These are phyloP conservation scores for Rotaria socialis DNA, from an alignment of 2,888 invertebrate species.

Conservation along the genomic window DNA sequence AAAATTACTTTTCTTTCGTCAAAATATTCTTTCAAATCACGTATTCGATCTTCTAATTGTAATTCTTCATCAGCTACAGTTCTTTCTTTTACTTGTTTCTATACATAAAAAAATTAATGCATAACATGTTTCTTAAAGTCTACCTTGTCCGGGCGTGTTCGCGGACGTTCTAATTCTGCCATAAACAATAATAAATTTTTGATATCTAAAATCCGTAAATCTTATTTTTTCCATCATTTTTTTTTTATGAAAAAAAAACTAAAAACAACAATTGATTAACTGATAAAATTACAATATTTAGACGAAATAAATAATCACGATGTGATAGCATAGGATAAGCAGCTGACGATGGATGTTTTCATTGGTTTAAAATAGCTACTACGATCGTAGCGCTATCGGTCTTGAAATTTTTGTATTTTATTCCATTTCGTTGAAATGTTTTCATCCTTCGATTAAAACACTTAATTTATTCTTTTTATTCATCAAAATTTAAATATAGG, in stretches of 20 bases:
- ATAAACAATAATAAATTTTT: neutral
- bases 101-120: neutral
- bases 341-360: neutral
- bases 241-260: too few species aligned
- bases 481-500: neutral
- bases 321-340: neutral
- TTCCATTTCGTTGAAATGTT: neutral
- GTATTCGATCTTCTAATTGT: conserved; percentile 1
- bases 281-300: neutral
- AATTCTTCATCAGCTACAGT: neutral
- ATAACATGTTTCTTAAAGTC: neutral
- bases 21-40: conserved; percentile 13
- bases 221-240: too few species aligned
- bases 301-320: neutral
- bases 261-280: neutral
- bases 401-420: neutral
- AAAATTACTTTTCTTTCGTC: neutral
- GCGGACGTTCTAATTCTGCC: neutral
- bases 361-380: neutral
- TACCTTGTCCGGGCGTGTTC: neutral
- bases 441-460: neutral
- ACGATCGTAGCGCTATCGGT: neutral
- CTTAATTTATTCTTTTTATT: neutral
- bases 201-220: neutral
- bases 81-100: neutral